These are phyloP conservation scores for Aplysina aerophoba DNA, from an alignment of 37 sponge, comb jelly and placozoan species.

Conservation along the genomic window DNA sequence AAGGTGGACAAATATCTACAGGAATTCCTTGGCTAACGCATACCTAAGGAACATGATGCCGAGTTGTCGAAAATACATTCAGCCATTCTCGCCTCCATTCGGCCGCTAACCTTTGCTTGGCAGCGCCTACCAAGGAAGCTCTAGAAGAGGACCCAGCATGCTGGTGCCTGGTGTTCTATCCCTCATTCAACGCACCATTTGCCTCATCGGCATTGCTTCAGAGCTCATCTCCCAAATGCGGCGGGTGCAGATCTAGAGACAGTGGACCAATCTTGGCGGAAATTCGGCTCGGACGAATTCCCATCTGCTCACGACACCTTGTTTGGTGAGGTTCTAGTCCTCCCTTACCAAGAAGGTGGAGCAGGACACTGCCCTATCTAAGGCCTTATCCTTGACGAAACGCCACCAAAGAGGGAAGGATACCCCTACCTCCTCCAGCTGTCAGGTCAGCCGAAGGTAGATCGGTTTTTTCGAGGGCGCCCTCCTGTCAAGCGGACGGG, in stretches of 20 bases:
- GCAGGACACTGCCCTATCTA: conserved; percentile 28
- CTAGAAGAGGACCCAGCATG: neutral
- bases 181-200: neutral
- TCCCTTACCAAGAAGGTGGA: conserved; percentile 12
- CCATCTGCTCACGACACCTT: neutral
- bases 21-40: conserved; percentile 10
- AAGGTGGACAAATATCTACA: conserved; percentile 29
- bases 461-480: neutral
- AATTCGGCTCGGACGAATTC: conserved; percentile 6
- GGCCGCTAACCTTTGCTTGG: conserved; percentile 30
- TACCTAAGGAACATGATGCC: conserved; percentile 7
- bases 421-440: neutral
- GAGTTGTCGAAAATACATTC: conserved; percentile 11
- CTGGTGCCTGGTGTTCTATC: neutral
- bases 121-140: neutral
- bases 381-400: conserved; percentile 32
- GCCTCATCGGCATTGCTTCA: conserved; percentile 11
- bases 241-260: neutral
- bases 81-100: neutral
- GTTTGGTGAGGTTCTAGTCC: conserved; percentile 37
- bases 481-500: conserved; percentile 5
- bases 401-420: conserved; percentile 10
- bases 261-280: neutral
- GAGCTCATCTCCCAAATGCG: neutral
- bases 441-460: neutral